A percentile compares a stretch with the other conserved stretches of the same genome.
Evolutionary conservation across 2,113 vertebrate genomes (phyloP).

Genomic region (Semicossyphus pulcher): DNA sequence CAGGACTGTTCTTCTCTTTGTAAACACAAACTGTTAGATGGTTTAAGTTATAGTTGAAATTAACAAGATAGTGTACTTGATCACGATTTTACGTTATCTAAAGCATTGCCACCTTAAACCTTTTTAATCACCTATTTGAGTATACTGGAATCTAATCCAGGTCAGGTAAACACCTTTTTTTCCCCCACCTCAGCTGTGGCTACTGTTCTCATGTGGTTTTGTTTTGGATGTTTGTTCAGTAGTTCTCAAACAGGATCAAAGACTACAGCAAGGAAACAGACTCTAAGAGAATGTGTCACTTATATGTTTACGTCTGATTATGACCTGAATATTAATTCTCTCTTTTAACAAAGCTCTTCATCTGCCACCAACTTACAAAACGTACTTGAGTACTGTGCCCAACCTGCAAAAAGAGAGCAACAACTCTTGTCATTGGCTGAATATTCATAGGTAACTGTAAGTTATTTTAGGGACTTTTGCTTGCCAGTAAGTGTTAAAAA

Average conservation of each 20-base stretch:
- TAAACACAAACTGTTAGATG: background rate
- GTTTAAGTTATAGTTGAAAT: no score
- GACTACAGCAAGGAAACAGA: rapidly evolving
- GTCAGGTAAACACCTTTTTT: background rate
- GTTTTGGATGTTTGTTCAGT: background rate
- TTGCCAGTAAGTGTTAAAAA: no score
- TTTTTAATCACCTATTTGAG: background rate
- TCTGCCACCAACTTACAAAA: no score
- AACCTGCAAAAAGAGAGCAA: no score
- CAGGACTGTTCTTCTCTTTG: background rate
- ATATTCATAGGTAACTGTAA: no score
- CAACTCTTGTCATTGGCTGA: no score
- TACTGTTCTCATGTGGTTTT: background rate
- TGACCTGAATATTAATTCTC: no score
- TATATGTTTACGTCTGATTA: background rate
- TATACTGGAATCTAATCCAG: background rate
- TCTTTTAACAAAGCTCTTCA: no score
- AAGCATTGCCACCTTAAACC: background rate
- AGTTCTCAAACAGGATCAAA: background rate
- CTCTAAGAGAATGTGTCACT: background rate
- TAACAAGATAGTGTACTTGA: no score
- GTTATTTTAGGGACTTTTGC: no score
- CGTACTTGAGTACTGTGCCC: no score
- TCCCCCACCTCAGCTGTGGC: rapidly evolving
- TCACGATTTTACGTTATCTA: no score